Conservation (phyloP, 2,888 invertebrate species). For the Meteorus colon region DNA sequence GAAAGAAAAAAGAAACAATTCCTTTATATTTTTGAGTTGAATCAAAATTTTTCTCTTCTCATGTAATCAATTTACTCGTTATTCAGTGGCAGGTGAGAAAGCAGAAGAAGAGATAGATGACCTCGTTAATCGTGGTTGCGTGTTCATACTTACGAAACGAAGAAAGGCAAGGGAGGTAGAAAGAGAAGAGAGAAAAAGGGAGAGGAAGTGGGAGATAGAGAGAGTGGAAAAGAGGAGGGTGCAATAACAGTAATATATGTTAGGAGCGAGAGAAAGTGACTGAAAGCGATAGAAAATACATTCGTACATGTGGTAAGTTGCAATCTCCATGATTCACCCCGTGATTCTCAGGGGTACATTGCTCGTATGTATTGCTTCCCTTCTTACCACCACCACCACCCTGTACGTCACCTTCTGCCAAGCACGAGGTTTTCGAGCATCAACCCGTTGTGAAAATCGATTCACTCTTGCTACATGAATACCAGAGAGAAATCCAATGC, state of each 20-base stretch:
- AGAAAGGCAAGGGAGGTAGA: no score
- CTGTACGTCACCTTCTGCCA: not conserved
- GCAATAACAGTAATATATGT: not conserved
- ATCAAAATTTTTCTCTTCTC: constrained; percentile 6
- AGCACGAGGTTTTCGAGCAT: constrained; percentile 3
- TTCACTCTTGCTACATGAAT: constrained; percentile 27
- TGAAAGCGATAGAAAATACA: constrained; percentile 35
- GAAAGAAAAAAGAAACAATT: not conserved
- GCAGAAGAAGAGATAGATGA: not conserved
- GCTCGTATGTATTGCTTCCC: constrained; percentile 8
- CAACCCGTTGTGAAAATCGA: constrained; percentile 16
- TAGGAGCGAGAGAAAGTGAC: not conserved
- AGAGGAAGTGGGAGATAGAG: not conserved
- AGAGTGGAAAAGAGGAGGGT: not conserved
- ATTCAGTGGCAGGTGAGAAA: not conserved
- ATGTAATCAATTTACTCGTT: constrained; percentile 1
- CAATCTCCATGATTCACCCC: constrained; percentile 31
- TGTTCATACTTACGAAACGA: not conserved
- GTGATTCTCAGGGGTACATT: constrained; percentile 30
- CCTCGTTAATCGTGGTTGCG: constrained; percentile 22
- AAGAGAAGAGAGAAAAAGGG: no score
- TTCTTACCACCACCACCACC: not conserved
- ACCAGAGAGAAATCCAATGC: constrained; percentile 17
- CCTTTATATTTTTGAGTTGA: not conserved
- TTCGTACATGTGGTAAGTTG: constrained; percentile 27